Evolutionary conservation across 2,888 invertebrate species (phyloP).

Genomic region (Scaptomyza reducta): DNA sequence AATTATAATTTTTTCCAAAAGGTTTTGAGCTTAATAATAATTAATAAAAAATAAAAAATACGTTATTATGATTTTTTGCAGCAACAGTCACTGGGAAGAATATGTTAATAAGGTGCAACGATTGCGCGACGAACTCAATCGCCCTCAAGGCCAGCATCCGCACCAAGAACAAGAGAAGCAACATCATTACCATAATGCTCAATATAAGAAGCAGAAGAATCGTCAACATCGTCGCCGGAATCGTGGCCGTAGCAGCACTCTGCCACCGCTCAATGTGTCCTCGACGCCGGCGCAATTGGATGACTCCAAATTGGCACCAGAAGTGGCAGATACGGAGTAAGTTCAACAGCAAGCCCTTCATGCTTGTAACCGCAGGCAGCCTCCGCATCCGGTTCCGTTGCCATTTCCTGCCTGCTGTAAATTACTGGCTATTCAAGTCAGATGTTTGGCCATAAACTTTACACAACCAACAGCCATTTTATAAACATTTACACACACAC

Average conservation of each 20-base stretch:
- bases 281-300: constrained; percentile 67
- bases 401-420: constrained; percentile 70
- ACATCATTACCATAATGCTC: constrained; percentile 39
- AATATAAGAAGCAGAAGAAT: constrained; percentile 43
- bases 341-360: constrained; percentile 51
- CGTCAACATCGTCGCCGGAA: constrained; percentile 51
- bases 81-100: constrained; percentile 65
- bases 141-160: constrained; percentile 61
- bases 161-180: constrained; percentile 32
- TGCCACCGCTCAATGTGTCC: constrained; percentile 76
- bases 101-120: constrained; percentile 79
- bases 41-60: background rate
- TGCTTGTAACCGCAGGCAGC: constrained; percentile 25
- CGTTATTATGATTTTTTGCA: constrained; percentile 25
- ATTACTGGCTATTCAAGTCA: constrained; percentile 73
- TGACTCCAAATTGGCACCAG: constrained; percentile 64
- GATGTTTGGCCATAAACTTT: constrained; percentile 58
- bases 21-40: no score
- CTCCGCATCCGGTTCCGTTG: constrained; percentile 70
- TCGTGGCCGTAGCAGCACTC: constrained; percentile 29
- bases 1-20: no score
- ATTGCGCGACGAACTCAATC: constrained; percentile 81
- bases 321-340: constrained; percentile 74
- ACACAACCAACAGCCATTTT: constrained; percentile 61
- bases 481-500: constrained; percentile 23